Base-by-base conservation (phyloP, 1,140 invertebrate species). In the Bombus difficillimus region DNA sequence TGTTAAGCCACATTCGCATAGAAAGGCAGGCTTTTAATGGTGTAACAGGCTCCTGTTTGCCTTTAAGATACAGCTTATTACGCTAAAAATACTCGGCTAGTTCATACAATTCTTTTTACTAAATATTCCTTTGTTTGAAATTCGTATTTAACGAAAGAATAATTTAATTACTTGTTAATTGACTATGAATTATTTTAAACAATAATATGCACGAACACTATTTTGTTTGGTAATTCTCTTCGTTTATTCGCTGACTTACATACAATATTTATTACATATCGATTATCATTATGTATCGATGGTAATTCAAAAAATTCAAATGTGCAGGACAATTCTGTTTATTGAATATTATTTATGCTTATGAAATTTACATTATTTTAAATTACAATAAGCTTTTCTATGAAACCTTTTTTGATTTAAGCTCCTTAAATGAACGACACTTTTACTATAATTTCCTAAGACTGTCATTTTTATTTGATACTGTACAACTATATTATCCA, bases 21-120 rank as follows among this genome's bases (percentile, higher is more conserved):
- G 22, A 76, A 76, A 59, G 53, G 53, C 34, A 18, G n/a, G 34
- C 34, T 76, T 59, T 76, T 76, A 76, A 76, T 76, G 34, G 74
- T 15, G 15, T 53, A 76, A 15, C 34, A 15, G 53, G 15, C 34
- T 39, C n/a, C 37, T 34, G 53, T 62, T 76, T 76, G 53, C 34
- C 34, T 59, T 53, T 32, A 28, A 76, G 34, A 62, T n/a, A 59
- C 28, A n/a, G 13, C 25, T 75, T 53, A 37, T 37, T 25, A 39
- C 53, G 25, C 25, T 37, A 28, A 39, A 76, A 76, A 37, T 76
- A n/a, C 37, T 39, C 47, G 6, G 53, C 4, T 25, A 43, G 5
- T 72, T 3, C 5, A 25, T 13, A 62, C 28, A 28, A 10, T 12
- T 25, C 34, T 75, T 25, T 15, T 28, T 75, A 18, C 37, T 32